Evolutionary conservation across 2,797 vertebrate genomes (phyloP).

Genomic region (Antennarius maculatus): DNA sequence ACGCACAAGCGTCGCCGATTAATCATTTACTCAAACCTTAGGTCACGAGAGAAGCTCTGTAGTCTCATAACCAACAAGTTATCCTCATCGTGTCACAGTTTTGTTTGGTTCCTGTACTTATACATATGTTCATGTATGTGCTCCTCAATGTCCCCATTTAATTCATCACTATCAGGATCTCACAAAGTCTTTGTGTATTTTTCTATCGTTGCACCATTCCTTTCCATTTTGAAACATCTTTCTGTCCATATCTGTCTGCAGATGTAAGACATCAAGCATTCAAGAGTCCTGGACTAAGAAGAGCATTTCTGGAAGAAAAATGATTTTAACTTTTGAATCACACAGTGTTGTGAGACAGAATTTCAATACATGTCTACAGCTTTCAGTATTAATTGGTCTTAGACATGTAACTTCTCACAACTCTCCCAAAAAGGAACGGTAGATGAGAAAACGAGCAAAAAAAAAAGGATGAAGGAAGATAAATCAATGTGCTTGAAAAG

Average conservation of each 20-base stretch:
- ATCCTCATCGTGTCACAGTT: slow-evolving; percentile 40
- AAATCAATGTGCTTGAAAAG: slow-evolving; percentile 24
- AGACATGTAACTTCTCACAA: slow-evolving; percentile 41
- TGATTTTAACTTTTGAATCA: slow-evolving; percentile 48
- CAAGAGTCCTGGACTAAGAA: slow-evolving; percentile 41
- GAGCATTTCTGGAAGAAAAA: slow-evolving; percentile 46
- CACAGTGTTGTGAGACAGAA: slow-evolving; percentile 34
- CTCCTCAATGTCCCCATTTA: slow-evolving; percentile 18
- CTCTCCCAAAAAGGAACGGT: slow-evolving; percentile 14
- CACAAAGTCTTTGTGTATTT: slow-evolving; percentile 21
- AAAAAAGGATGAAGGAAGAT: slow-evolving; percentile 31
- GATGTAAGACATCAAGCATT: slow-evolving; percentile 23
- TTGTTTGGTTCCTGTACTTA: slow-evolving; percentile 3
- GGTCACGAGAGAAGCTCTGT: slow-evolving; percentile 37
- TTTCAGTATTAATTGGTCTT: slow-evolving; percentile 51
- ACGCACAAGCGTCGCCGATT: slow-evolving; percentile 23
- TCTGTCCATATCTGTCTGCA: slow-evolving; percentile 23
- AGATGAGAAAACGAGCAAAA: slow-evolving; percentile 6
- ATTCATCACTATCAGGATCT: slow-evolving; percentile 33
- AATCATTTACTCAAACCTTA: slow-evolving; percentile 34
- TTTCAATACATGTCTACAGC: slow-evolving; percentile 43
- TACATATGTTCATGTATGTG: slow-evolving; percentile 30
- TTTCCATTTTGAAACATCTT: slow-evolving; percentile 25
- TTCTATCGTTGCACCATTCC: slow-evolving; percentile 16
- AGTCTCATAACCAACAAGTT: slow-evolving; percentile 32